phyloP scores from a whole-genome alignment of 2,797 vertebrate genomes.

The Cynopterus sphinx region DNA sequence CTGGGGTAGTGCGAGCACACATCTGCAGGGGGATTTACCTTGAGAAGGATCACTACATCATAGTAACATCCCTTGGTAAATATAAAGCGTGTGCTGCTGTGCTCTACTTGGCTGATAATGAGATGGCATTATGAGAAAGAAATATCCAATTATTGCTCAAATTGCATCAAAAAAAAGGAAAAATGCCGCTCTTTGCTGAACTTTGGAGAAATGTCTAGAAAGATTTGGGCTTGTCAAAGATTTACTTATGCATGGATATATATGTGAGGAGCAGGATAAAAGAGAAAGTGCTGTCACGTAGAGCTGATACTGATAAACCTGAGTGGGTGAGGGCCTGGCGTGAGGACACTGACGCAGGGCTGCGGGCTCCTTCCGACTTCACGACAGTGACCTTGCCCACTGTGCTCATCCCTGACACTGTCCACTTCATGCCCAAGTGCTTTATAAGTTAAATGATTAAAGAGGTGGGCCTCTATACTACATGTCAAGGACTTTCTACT shows the following conservation, averaged over 20 bases:
- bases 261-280: not conserved
- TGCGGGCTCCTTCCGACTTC: not conserved
- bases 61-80: not conserved
- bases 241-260: not conserved
- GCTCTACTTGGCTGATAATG: not conserved
- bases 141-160: not conserved
- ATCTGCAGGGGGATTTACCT: not conserved
- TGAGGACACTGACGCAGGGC: not conserved
- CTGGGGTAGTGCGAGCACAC: not conserved
- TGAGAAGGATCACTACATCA: not conserved
- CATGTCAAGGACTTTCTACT: conserved; percentile 21
- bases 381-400: not conserved
- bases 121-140: not conserved
- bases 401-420: not conserved
- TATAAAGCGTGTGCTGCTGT: not conserved
- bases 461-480: conserved; percentile 47
- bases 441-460: conserved; percentile 61
- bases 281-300: not conserved
- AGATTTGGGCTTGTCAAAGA: conserved; percentile 47
- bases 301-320: not conserved
- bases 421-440: not conserved
- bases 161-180: not conserved
- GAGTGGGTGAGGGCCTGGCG: not conserved
- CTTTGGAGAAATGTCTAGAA: conserved; percentile 44
- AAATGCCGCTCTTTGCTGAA: not conserved